phyloP scores from a whole-genome alignment of 2,113 vertebrate genomes.

The Erythrocercus mccallii region DNA sequence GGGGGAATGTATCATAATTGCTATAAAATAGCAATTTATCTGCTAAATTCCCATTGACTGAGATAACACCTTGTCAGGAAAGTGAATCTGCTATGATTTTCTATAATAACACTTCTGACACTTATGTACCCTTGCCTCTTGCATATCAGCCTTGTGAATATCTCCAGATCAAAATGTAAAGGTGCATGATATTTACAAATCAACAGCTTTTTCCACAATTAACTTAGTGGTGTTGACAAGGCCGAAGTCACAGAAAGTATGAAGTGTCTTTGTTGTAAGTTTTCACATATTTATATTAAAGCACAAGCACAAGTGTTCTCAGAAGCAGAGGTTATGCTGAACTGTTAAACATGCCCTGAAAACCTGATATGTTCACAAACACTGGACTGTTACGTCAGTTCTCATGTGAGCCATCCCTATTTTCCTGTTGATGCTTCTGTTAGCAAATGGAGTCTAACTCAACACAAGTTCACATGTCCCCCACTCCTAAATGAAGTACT shows the following conservation, averaged over 20 bases:
- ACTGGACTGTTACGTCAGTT: neutral
- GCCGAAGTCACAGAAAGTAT: neutral
- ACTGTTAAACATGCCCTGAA: neutral
- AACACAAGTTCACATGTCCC: neutral
- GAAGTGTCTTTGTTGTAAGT: neutral
- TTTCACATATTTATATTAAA: neutral
- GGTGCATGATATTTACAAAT: neutral
- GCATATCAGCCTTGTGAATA: neutral
- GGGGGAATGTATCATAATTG: slow-evolving; percentile 2
- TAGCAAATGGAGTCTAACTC: neutral
- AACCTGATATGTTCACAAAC: neutral
- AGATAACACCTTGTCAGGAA: neutral
- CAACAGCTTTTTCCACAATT: neutral
- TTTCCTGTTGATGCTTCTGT: neutral
- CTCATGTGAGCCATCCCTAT: neutral
- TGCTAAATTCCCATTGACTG: slow-evolving; percentile 22
- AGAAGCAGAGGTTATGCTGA: neutral
- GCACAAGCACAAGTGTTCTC: neutral
- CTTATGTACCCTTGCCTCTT: neutral
- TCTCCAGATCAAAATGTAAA: neutral
- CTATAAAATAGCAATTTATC: slow-evolving; percentile 33
- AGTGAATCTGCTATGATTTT: neutral
- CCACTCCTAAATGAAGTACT: neutral
- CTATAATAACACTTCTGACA: neutral
- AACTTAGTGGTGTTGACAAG: neutral